Base-by-base conservation (phyloP, 2,888 invertebrate genomes). In the Sarcophaga rosellei region DNA sequence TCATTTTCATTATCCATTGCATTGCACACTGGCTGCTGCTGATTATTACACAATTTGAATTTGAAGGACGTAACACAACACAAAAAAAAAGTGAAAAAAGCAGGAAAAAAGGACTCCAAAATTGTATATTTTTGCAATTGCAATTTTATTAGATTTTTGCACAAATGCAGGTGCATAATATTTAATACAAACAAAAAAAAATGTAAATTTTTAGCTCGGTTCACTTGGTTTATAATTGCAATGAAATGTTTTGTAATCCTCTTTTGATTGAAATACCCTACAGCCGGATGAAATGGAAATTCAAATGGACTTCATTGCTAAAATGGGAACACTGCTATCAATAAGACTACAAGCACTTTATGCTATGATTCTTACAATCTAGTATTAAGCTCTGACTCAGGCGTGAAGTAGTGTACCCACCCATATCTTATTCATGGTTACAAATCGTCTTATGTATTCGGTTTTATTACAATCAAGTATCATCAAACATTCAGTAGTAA, bases 161-260 rank as follows among this genome's bases (percentile, higher is more conserved):
- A 63, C 63, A 63, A 79, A 45, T 79, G 83, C 83, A 79, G 83
- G 68, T 84, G 66, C 61, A 59, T 74, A 75, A 79, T 68, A 68
- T 63, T 68, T 25, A 73, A 35, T 10, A 72, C 17, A 59, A n/a
- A 72, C 20, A 65, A 70, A 61, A 47, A 66, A 45, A 53, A 15
- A 3, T 47, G 4, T 4, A 17, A 15, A 61, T 68, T 69, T 75
- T 63, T 47, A 61, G 59, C 44, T 84, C 47, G 35, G 4, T 21
- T 65, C 47, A 35, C 35, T 47, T 84, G 23, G 61, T 79, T 80
- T 75, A 66, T 84, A 75, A 84, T 80, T 75, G 65, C 70, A 80
- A 74, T 35, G n/a, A 69, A 59, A 78, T 73, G 20, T 23, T 62
- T 68, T 47, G 23, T 20, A 35, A 35, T 35, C n/a, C n/a, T 57